Conservation (phyloP, 2,797 vertebrate genomes). For the Pagetopsis macropterus region DNA sequence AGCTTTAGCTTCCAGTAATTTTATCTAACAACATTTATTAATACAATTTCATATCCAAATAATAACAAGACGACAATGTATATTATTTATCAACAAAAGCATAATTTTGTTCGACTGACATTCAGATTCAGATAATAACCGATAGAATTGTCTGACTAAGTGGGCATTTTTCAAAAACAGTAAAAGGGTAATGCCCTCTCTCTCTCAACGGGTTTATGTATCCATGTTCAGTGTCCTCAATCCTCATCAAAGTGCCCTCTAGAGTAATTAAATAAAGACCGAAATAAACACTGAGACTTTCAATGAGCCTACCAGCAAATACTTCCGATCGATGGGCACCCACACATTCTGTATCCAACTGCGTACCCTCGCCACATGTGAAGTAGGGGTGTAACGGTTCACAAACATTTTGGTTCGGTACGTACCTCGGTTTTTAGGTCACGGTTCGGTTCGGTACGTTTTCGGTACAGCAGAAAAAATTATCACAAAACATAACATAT, state of each 20-base stretch:
- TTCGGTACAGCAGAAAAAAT: no score
- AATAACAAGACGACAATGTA: background rate
- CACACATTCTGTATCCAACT: background rate
- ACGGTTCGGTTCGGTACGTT: no score
- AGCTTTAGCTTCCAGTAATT: background rate
- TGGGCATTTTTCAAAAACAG: background rate
- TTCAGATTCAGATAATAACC: background rate
- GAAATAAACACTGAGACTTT: conserved; percentile 23
- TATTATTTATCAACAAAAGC: background rate
- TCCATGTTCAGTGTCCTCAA: background rate
- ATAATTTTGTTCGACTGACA: background rate
- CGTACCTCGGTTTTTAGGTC: no score
- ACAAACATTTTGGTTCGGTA: no score
- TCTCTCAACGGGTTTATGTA: background rate
- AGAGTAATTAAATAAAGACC: conserved; percentile 42
- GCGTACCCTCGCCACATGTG: conserved; percentile 4
- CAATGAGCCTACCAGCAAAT: background rate
- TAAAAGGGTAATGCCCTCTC: background rate
- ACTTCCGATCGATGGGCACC: conserved; percentile 1
- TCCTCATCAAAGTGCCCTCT: conserved; percentile 17
- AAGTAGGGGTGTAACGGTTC: no score
- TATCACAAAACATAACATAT: no score
- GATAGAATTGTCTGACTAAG: background rate
- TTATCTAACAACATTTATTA: background rate
- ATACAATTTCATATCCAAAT: background rate